Evolutionary conservation across 2,888 invertebrate species (phyloP).

Genomic region (Eurytoma californica): DNA sequence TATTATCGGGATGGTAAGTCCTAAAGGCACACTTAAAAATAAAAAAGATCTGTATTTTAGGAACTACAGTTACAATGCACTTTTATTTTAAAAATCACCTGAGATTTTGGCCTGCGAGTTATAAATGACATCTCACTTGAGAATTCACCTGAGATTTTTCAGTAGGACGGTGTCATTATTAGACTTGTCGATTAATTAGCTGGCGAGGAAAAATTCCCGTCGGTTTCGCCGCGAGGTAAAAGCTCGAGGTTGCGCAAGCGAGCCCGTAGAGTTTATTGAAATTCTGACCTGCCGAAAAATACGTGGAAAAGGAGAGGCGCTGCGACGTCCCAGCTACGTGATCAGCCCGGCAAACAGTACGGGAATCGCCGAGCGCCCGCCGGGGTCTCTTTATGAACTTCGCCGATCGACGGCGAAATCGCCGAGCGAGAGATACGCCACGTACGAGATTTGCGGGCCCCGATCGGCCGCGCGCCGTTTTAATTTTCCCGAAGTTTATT

Average conservation of each 20-base stretch:
- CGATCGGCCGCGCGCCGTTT: no score
- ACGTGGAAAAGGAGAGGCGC: neutral
- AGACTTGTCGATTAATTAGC: no score
- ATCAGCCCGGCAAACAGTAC: neutral
- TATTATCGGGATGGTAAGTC: no score
- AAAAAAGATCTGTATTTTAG: no score
- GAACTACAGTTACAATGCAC: no score
- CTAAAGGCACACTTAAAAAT: no score
- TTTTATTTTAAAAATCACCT: no score
- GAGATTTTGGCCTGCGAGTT: no score
- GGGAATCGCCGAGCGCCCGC: neutral
- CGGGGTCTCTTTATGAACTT: neutral
- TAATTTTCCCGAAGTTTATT: no score
- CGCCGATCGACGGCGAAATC: neutral
- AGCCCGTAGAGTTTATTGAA: slow-evolving; percentile 17
- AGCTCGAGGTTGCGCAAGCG: slow-evolving; percentile 9
- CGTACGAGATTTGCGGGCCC: neutral
- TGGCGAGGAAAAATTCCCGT: neutral
- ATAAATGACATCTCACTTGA: no score
- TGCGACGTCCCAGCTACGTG: slow-evolving; percentile 17
- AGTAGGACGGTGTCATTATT: no score
- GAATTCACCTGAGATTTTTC: no score
- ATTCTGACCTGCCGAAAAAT: slow-evolving; percentile 33
- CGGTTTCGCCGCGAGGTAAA: slow-evolving; percentile 2
- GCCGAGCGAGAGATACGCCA: slow-evolving; percentile 11